A percentile compares a stretch with the other conserved stretches of the same genome.
These are phyloP conservation scores for Podargus strigoides DNA, from an alignment of 2,797 vertebrate species.

Conservation along the genomic window DNA sequence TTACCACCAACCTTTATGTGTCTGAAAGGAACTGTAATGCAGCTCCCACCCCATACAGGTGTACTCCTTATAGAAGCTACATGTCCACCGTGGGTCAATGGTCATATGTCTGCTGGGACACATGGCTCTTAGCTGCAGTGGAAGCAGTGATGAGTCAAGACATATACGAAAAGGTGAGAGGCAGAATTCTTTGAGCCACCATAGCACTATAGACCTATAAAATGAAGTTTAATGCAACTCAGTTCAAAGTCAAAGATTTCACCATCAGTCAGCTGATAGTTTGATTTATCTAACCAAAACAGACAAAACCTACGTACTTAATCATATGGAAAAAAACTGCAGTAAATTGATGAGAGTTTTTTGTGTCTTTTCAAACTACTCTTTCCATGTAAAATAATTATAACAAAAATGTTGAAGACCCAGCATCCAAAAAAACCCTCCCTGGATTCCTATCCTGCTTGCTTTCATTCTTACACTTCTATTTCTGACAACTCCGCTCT, in stretches of 20 bases:
- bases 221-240: neutral
- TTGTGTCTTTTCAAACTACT: neutral
- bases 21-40: neutral
- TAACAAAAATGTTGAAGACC: neutral
- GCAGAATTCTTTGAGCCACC: neutral
- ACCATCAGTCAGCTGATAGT: neutral
- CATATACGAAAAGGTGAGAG: neutral
- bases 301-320: neutral
- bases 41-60: neutral
- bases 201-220: fast-evolving
- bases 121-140: neutral
- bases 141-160: neutral
- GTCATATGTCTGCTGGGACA: neutral
- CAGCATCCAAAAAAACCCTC: neutral
- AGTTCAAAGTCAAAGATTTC: neutral
- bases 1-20: fast-evolving
- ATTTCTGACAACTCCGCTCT: neutral
- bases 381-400: neutral
- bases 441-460: neutral
- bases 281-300: neutral
- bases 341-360: neutral
- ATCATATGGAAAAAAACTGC: fast-evolving
- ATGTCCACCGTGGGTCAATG: neutral
- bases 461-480: neutral
- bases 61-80: neutral